Base-by-base conservation (phyloP, 2,797 vertebrate species). In the Hoplostethus atlanticus region DNA sequence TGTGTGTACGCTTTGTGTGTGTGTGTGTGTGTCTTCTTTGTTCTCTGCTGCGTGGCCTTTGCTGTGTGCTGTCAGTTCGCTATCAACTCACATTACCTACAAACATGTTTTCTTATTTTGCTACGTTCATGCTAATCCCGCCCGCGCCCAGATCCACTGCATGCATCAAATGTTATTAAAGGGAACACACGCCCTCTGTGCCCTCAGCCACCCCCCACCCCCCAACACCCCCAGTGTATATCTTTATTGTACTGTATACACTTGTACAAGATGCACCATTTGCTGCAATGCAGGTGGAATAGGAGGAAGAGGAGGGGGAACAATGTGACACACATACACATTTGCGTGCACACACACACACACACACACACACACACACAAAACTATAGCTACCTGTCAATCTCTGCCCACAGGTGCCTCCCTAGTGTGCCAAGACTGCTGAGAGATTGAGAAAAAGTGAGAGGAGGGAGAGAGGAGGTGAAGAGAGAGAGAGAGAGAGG, bases 271-370 rank as follows among this genome's bases (percentile, higher is more conserved):
- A 58, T 63, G 77, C 47, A 13, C 47, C 11, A 71, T 73, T 72
- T 81, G 55, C 67, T 88, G 86, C 83, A 77, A 70, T 81, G 81
- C 74, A 88, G 83, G 64, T 60, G 21, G 59, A 80, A 54, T 9
- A 58, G 50, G 77, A 72, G 54, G 77, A 70, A 57, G 71, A 70
- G 59, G 68, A 53, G 56, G 60, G 55, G 77, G 68, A 68, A 81
- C 71, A 78, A 75, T 80, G 60, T 40, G 64, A 77, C 61, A 54
- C 66, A 77, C 75, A 88, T 79, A 74, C 68, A 11, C n/a, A 64
- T 61, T 65, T 71, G 70, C n/a, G 40, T 51, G 34, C 59, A 67
- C 44, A 38, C 68, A 73, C 25, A 63, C 51, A 64, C 56, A 53
- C 30, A 71, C 40, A 71, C 40, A 30, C 60, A 66, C 48, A 25